Evolutionary conservation across 2,797 vertebrate genomes (phyloP), one percentile per base, ranked within the genome.

Genomic region (Acanthurus leucopareius): DNA sequence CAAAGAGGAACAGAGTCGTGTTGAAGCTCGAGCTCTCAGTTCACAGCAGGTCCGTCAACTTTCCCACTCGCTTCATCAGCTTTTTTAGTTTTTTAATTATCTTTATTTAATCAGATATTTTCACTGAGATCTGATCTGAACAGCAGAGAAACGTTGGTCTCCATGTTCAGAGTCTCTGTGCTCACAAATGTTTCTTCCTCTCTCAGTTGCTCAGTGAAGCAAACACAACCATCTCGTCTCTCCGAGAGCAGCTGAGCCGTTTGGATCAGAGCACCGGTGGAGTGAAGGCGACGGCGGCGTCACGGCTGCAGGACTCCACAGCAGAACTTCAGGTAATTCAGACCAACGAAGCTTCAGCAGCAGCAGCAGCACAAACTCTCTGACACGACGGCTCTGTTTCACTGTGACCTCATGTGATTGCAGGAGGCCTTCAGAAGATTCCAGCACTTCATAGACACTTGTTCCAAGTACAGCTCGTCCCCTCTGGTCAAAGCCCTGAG

Each of bases 291-390:
- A 40, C 40, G 0, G 35, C 25, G 17, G 64, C 44, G 0, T 79
- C 47, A 17, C 82, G 22, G 53, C 88, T 95, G 22, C 69, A 90
- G 3, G 63, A 82, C 2, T 92, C 90, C 0, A 56, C 69, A 0
- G 44, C 0, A 56, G 85, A 88, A 9, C 73, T 96, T 20, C 84
- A 94, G 93, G 95, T 96, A 77, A 65, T 1, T 0, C 20, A 15
- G n/a, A 15, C 9, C 42, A 7, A 0, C 10, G 0, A 1, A 1
- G 3, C 6, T 51, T 17, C 20, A 9, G 22, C 17, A 13, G 48
- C 4, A 32, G 7, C 32, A 38, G 49, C 63, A 70, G 11, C 22
- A 49, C 45, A 9, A 2, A n/a, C 10, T 2, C 51, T 38, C 28
- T 22, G 51, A n/a, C 11, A 7, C 17, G 4, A 8, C n/a, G 66